Evolutionary conservation across 2,888 invertebrate species (phyloP), one percentile per base, ranked within the genome.

Genomic region (Cabera pusaria): DNA sequence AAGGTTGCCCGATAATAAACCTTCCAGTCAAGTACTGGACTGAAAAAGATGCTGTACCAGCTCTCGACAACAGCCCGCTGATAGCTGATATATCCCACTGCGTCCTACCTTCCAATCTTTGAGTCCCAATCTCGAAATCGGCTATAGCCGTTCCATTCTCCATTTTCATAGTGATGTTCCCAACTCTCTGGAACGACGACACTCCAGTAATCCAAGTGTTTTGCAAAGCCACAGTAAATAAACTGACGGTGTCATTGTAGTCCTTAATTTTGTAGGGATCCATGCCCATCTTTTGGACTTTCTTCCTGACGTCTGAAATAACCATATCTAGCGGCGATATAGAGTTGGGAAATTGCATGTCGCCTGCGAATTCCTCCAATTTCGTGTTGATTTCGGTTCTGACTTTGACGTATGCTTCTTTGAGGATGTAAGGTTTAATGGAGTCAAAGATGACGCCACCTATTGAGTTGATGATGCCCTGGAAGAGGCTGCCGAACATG

Each of bases 311-410:
- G 62, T 95, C 94, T 0, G 94, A 92, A 20, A 97, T 91, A 1
- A 94, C 92, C 91, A 95, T 94, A 65, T 97, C 97, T 40, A 96
- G 86, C 0, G 96, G 96, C 6, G 96, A 93, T 56, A 96, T 94
- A 0, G 96, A 96, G 70, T 96, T 96, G 0, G 96, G 95, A 60
- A 96, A 93, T 38, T 91, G 92, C 59, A 94, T 93, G 35, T 91
- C 90, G 0, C 91, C 91, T 6, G 94, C 92, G 6, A 95, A 65
- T 55, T 93, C 91, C 7, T 92, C 91, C 11, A 96, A 90, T 67
- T 95, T 92, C 6, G 91, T 90, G 67, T 97, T 95, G 1, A 97
- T 92, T 69, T 94, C 93, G 1, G 85, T 90, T 51, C 95, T 91
- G 0, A 95, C 88, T 66, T 94, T 93, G 0, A 91, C 91, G 62